These are phyloP conservation scores for Nematolebias whitei DNA, from an alignment of 2,113 vertebrate species.

Conservation along the genomic window DNA sequence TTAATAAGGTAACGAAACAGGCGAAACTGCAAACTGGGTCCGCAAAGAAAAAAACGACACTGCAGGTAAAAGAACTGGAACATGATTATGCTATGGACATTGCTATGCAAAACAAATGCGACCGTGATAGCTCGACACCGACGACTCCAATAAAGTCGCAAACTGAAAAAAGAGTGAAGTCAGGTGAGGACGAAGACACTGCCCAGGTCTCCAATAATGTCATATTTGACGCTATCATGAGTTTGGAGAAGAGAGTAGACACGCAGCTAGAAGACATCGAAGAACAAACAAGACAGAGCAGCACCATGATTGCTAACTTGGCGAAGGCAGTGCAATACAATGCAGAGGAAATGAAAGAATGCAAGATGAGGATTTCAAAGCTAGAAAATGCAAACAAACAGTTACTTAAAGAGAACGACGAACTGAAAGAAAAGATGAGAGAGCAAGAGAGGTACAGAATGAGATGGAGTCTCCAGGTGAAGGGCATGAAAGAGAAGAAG, in stretches of 20 bases:
- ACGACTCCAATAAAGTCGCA: background rate
- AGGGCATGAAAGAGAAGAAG: background rate
- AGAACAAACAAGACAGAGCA: background rate
- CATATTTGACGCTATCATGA: background rate
- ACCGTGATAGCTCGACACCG: background rate
- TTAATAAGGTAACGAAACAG: too few species aligned
- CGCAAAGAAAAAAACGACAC: too few species aligned
- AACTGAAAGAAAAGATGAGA: background rate
- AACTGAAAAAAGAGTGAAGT: background rate
- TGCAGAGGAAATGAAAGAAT: background rate
- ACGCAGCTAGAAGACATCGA: background rate
- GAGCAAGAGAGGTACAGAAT: background rate
- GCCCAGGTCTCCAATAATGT: background rate
- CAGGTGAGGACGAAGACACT: background rate
- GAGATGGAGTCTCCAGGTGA: fast-evolving
- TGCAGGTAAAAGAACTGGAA: too few species aligned
- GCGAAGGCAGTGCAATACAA: background rate
- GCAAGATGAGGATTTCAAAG: background rate
- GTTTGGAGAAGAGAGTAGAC: background rate
- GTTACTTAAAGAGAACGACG: background rate
- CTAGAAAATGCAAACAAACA: too few species aligned
- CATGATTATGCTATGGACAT: background rate
- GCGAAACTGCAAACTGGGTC: too few species aligned
- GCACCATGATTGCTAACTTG: background rate
- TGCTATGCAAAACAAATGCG: background rate